Evolutionary conservation across 2,888 invertebrate genomes (phyloP).

Genomic region (Hylaea fasciaria): DNA sequence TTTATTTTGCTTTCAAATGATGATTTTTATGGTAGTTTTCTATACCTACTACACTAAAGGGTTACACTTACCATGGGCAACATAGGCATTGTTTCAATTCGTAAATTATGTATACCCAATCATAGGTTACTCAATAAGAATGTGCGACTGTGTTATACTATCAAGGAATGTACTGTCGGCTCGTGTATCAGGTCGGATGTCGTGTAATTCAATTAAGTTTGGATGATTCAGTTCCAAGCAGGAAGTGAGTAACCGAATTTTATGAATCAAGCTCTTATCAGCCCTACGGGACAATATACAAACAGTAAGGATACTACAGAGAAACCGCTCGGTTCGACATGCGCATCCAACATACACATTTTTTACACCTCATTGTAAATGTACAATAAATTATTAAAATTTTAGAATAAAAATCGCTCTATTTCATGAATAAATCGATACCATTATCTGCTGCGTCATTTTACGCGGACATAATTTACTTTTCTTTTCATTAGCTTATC

Average conservation of each 20-base stretch:
- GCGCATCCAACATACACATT: neutral
- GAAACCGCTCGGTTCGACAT: neutral
- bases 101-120: neutral
- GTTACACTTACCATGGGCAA: too few species aligned
- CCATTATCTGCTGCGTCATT: too few species aligned
- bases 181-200: slow-evolving; percentile 24
- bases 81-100: too few species aligned
- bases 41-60: too few species aligned
- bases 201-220: slow-evolving; percentile 35
- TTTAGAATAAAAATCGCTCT: too few species aligned
- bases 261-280: slow-evolving; percentile 71
- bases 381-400: too few species aligned
- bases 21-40: neutral
- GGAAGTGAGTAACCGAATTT: slow-evolving; percentile 68
- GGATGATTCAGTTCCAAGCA: slow-evolving; percentile 43
- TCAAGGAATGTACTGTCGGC: slow-evolving; percentile 8
- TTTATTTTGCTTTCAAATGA: too few species aligned
- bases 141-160: neutral
- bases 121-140: neutral
- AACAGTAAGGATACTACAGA: slow-evolving; percentile 15
- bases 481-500: too few species aligned
- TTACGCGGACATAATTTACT: too few species aligned
- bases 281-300: slow-evolving; percentile 24
- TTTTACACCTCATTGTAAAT: neutral
- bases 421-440: too few species aligned